A percentile compares a stretch with the other conserved stretches of the same genome.
Evolutionary conservation across 2,888 invertebrate species (phyloP).

Genomic region (Nipponacmea schrenckii): DNA sequence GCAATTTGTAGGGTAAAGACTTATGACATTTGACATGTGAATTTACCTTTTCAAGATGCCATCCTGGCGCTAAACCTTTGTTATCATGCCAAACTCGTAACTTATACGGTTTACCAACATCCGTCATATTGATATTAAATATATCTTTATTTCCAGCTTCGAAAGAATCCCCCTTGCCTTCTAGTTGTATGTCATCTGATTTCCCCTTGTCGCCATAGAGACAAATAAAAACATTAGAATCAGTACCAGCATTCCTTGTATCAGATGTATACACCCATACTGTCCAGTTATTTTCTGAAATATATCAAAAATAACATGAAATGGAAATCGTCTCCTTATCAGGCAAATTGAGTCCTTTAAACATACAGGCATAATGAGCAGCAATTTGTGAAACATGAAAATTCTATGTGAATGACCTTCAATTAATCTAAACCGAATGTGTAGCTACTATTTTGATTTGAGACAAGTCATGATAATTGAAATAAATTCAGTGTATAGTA

Average conservation of each 20-base stretch:
- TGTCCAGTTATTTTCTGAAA: conserved; percentile 63
- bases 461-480: too few species aligned
- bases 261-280: conserved; percentile 64
- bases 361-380: not conserved
- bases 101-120: conserved; percentile 66
- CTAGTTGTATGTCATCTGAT: conserved; percentile 62
- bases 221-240: conserved; percentile 64
- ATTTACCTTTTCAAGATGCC: conserved; percentile 66
- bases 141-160: conserved; percentile 63
- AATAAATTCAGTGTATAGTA: not conserved
- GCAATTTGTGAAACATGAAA: not conserved
- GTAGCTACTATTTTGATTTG: too few species aligned
- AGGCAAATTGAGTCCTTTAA: not conserved
- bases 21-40: too few species aligned
- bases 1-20: too few species aligned
- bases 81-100: conserved; percentile 67
- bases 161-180: conserved; percentile 65
- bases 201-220: conserved; percentile 67
- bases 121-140: conserved; percentile 62
- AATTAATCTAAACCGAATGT: too few species aligned
- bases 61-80: conserved; percentile 61
- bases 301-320: not conserved
- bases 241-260: conserved; percentile 63
- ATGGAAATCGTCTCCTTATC: too few species aligned
- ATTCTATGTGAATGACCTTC: not conserved